Evolutionary conservation across 2,888 invertebrate species (phyloP).

Genomic region (Mellilla xanthometata): DNA sequence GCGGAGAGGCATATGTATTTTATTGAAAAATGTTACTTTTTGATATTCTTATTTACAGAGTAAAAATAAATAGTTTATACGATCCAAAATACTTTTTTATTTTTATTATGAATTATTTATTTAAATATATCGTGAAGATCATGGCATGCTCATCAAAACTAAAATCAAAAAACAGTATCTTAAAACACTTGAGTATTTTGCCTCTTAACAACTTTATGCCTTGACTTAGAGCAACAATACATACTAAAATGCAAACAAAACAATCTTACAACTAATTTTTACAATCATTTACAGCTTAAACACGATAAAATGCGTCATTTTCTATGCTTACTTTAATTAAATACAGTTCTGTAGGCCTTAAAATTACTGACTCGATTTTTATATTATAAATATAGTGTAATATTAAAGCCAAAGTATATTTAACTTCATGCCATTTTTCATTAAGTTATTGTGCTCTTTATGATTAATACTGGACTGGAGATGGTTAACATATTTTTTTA

Average conservation of each 20-base stretch:
- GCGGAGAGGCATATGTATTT: too few relatives aligned
- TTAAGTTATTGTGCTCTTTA: slow-evolving; percentile 34
- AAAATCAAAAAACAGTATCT: neutral
- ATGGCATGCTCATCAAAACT: too few relatives aligned
- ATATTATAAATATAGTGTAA: slow-evolving; percentile 42
- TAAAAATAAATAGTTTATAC: too few relatives aligned
- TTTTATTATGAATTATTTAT: too few relatives aligned
- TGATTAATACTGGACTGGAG: slow-evolving; percentile 65
- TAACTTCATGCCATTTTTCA: slow-evolving; percentile 19
- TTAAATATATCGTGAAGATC: too few relatives aligned
- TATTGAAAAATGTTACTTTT: too few relatives aligned
- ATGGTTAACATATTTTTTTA: slow-evolving; percentile 50
- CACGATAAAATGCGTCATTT: slow-evolving; percentile 37
- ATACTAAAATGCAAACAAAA: slow-evolving; percentile 20
- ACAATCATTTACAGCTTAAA: slow-evolving; percentile 20
- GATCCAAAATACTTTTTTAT: too few relatives aligned
- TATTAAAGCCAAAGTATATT: slow-evolving; percentile 58
- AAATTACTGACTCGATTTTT: slow-evolving; percentile 75
- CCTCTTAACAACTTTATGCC: slow-evolving; percentile 5
- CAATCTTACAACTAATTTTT: slow-evolving; percentile 25
- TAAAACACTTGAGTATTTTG: neutral
- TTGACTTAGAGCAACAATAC: slow-evolving; percentile 6
- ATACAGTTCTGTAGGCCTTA: slow-evolving; percentile 53
- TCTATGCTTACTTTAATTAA: slow-evolving; percentile 35
- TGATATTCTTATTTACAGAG: too few relatives aligned